Evolutionary conservation across 2,888 invertebrate genomes (phyloP), one percentile per base, ranked within the genome.

Genomic region (Drosophila paucipuncta): DNA sequence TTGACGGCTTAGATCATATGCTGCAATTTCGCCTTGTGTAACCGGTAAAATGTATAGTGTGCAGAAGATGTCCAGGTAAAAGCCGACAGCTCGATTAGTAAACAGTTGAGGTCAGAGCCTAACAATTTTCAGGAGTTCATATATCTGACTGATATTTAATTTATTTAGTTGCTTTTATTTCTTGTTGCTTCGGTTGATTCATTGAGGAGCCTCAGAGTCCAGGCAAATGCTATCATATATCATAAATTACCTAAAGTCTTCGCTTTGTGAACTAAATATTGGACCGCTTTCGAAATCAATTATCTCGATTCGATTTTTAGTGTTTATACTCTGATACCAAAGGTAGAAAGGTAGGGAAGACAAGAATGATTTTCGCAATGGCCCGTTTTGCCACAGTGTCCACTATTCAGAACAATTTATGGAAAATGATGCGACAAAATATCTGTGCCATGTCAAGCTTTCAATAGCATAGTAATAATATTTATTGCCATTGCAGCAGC

Each of bases 51-150:
- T 0, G 33, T 11, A 33, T 4, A 33, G 11, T 4, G 33, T 4
- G 11, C 11, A 11, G 11, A 33, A 33, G 33, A 35, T 35, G 35
- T 35, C 4, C 35, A 13, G 13, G 35, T 11, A 35, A 35, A 35
- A 13, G 0, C 35, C 13, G 4, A 35, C 35, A 13, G 4, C 98
- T 67, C 99, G 96, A 30, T 97, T 97, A 5, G 97, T 96, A 0
- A 97, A 95, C 53, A 94, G 91, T 96, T 98, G 97, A 97, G 99
- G 2, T 98, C 96, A 0, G 98, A 97, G 58, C 98, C 97, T 91
- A 3, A 93, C 92, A 2, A 90, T 80, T 0, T 93, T 93, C 64
- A 93, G 69, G 10, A 92, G 81, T 75, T 94, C 93, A 74, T 93
- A 93, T 92, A 95, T 77, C 94, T 94, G 81, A 4, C 93, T 97